Conservation (phyloP, 2,888 invertebrate species). For the Smittia aterrima region DNA sequence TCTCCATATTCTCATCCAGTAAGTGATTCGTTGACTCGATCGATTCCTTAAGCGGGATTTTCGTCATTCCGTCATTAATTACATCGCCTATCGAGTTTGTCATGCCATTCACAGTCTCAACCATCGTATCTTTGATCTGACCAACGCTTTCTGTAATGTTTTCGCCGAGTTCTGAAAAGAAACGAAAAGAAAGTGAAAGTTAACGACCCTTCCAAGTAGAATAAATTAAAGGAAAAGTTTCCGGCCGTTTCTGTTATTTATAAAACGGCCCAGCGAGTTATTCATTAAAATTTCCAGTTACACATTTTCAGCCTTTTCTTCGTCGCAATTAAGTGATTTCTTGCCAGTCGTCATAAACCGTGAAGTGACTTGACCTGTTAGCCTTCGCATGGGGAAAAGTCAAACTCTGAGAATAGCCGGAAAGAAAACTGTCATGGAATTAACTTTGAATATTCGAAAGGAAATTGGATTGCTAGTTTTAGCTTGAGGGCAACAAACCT, state of each 20-base stretch:
- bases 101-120: constrained; percentile 44
- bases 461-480: neutral
- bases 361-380: neutral
- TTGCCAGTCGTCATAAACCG: neutral
- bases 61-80: constrained; percentile 38
- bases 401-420: neutral
- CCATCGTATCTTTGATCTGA: constrained; percentile 45
- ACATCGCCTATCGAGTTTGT: constrained; percentile 43
- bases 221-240: constrained; percentile 24
- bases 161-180: constrained; percentile 44
- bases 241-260: constrained; percentile 11
- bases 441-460: neutral
- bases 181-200: constrained; percentile 19
- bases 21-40: constrained; percentile 38
- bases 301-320: constrained; percentile 2
- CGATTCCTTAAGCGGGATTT: constrained; percentile 44
- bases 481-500: neutral
- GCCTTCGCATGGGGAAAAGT: neutral
- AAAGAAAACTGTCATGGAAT: constrained; percentile 12
- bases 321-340: neutral
- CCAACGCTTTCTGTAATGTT: constrained; percentile 43
- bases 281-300: constrained; percentile 18
- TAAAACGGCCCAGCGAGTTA: constrained; percentile 18
- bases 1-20: constrained; percentile 43
- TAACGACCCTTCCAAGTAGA: constrained; percentile 23